Evolutionary conservation across 2,888 invertebrate genomes (phyloP), one percentile per base, ranked within the genome.

Genomic region (Lithophane semibrunnea): DNA sequence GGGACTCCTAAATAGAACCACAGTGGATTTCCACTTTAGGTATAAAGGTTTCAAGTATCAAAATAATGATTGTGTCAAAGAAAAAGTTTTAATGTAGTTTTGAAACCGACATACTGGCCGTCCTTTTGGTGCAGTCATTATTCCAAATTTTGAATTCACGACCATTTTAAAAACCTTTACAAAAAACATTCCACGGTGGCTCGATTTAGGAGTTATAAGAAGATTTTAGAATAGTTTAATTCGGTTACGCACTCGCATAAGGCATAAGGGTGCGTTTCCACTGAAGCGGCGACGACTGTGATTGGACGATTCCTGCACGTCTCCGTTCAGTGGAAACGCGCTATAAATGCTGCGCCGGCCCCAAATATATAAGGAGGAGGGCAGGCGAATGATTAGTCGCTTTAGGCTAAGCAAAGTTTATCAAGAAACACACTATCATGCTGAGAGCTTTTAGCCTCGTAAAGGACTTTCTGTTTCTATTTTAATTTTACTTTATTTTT

Each of bases 351-450:
- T 18, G 16, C 18, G 47, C 5, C 18, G 16, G 7, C 18, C 18
- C 18, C 18, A 18, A 52, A 21, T 13, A 21, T 13, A 67, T 52
- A 18, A 8, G 4, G 13, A 18, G 5, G 16, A 2, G 49, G 49
- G 18, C 2, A 9, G 29, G 9, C 3, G 5, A 0, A n/a, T n/a
- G 1, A 47, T 66, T 66, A 66, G 21, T 75, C 21, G 56, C 49
- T 65, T 61, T 16, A 75, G 24, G 60, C 18, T n/a, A 56, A 42
- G 75, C 65, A 42, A 66, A 77, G 9, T 44, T 44, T 44, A 9
- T 44, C 44, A 44, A 29, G 29, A 29, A 9, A 44, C 44, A 44
- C 44, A 44, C 44, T 37, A 37, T 37, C 37, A 37, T 37, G 37
- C 37, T 37, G 37, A 37, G 37, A 37, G 0, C 37, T 37, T 37